phyloP scores from a whole-genome alignment of 2,888 invertebrate species.

The Dryobota labecula region DNA sequence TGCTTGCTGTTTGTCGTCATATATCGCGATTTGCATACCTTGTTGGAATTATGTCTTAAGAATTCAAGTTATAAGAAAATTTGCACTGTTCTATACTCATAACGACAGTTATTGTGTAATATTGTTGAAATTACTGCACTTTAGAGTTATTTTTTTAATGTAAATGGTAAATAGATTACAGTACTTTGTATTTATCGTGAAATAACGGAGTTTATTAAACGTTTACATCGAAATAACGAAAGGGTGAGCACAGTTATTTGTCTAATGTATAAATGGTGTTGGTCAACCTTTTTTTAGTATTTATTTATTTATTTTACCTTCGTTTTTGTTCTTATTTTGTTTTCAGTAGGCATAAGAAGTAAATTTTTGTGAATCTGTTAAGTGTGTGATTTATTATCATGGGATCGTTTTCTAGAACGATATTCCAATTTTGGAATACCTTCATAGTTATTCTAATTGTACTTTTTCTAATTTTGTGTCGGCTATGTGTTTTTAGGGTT shows the following conservation, averaged over 20 bases:
- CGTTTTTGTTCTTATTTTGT: neutral
- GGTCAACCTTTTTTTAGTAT: neutral
- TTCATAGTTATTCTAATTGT: neutral
- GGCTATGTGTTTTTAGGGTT: neutral
- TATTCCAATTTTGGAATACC: neutral
- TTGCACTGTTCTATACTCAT: too few species aligned
- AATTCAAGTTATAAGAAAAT: conserved; percentile 12
- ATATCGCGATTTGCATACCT: conserved; percentile 15
- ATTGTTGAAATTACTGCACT: too few species aligned
- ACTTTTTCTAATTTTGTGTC: neutral
- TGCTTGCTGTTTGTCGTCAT: conserved; percentile 10
- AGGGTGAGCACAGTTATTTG: too few species aligned
- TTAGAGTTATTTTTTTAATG: too few species aligned
- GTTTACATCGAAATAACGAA: too few species aligned
- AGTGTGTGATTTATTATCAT: neutral
- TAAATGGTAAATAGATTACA: too few species aligned
- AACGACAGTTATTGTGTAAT: too few species aligned
- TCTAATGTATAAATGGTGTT: too few species aligned
- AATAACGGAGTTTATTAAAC: too few species aligned
- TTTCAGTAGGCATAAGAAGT: neutral
- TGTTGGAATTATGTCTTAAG: neutral
- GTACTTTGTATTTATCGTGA: too few species aligned
- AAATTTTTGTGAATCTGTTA: neutral
- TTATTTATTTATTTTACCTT: too few species aligned
- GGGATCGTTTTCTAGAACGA: neutral